Evolutionary conservation across 2,113 vertebrate genomes (phyloP).

Genomic region (Phyllostomus discolor): DNA sequence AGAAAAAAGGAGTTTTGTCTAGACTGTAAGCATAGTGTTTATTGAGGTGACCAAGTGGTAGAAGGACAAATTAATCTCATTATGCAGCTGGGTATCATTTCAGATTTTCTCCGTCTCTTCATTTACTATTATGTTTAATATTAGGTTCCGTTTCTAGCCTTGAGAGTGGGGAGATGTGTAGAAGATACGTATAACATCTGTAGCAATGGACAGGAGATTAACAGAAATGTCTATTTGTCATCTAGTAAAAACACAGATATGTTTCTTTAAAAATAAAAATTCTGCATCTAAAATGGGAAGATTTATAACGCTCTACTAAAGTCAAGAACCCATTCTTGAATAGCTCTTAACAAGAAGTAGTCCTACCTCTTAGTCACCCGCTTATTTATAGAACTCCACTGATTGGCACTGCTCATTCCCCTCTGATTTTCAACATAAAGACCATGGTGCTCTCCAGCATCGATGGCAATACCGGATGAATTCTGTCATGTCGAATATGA

Average conservation of each 20-base stretch:
- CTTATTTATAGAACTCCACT: constrained; percentile 31
- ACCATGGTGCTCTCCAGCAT: not conserved
- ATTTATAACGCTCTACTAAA: constrained; percentile 35
- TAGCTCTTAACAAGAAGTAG: constrained; percentile 29
- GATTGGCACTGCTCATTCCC: not conserved
- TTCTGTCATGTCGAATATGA: not conserved
- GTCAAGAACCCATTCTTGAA: constrained; percentile 34
- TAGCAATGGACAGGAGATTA: constrained; percentile 66
- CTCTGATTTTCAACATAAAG: not conserved
- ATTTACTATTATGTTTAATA: constrained; percentile 56
- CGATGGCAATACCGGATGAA: not conserved
- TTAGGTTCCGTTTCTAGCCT: constrained; percentile 54
- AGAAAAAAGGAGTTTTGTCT: not conserved
- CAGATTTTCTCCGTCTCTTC: constrained; percentile 32
- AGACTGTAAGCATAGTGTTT: not conserved
- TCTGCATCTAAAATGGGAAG: constrained; percentile 45
- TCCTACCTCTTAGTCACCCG: not conserved
- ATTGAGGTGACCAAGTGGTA: not conserved
- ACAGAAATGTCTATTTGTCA: constrained; percentile 54
- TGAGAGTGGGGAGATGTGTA: constrained; percentile 15
- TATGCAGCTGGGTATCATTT: constrained; percentile 29
- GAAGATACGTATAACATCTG: constrained; percentile 60
- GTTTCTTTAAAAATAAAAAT: constrained; percentile 61
- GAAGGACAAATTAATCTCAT: constrained; percentile 32
- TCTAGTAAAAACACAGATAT: constrained; percentile 68